A percentile compares a stretch with the other conserved stretches of the same genome.
Conservation (phyloP, 2,888 invertebrate genomes). For the Oligia strigilis region DNA sequence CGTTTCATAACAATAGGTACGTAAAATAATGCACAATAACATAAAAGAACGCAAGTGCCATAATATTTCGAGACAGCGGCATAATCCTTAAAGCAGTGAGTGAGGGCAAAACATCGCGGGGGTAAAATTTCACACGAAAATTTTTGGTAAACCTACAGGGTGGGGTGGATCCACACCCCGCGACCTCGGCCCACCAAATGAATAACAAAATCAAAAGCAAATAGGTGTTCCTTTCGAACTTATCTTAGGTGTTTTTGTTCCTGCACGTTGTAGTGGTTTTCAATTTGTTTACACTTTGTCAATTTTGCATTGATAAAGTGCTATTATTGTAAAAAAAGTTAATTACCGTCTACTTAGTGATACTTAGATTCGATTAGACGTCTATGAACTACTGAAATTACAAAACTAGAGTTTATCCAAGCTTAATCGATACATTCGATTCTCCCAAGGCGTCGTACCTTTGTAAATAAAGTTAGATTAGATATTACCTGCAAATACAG, state of each 20-base stretch:
- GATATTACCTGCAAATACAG: conserved; percentile 63
- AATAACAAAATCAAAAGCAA: conserved; percentile 83
- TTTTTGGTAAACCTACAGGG: conserved; percentile 68
- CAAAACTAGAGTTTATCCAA: conserved; percentile 16
- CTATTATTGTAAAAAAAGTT: conserved; percentile 3
- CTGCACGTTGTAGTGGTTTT: conserved; percentile 27
- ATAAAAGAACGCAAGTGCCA: conserved; percentile 58
- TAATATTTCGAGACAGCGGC: conserved; percentile 60
- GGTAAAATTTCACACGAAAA: conserved; percentile 68
- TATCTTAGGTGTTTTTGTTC: conserved; percentile 66
- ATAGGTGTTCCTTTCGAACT: conserved; percentile 69
- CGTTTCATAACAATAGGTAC: conserved; percentile 50
- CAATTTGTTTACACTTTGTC: conserved; percentile 9
- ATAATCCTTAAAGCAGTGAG: conserved; percentile 62
- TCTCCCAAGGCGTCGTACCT: conserved; percentile 37
- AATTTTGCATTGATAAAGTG: not conserved
- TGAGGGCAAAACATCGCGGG: conserved; percentile 53
- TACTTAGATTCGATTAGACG: not conserved
- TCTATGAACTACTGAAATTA: conserved; percentile 7
- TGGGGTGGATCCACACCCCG: conserved; percentile 59
- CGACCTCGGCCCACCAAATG: conserved; percentile 73
- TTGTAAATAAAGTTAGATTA: conserved; percentile 63
- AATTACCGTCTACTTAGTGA: not conserved
- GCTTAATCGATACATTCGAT: conserved; percentile 30
- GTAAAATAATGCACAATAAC: conserved; percentile 60